A percentile compares a stretch with the other conserved stretches of the same genome.
Evolutionary conservation across 2,113 vertebrate species (phyloP).

Genomic region (Mormoops blainvillei): DNA sequence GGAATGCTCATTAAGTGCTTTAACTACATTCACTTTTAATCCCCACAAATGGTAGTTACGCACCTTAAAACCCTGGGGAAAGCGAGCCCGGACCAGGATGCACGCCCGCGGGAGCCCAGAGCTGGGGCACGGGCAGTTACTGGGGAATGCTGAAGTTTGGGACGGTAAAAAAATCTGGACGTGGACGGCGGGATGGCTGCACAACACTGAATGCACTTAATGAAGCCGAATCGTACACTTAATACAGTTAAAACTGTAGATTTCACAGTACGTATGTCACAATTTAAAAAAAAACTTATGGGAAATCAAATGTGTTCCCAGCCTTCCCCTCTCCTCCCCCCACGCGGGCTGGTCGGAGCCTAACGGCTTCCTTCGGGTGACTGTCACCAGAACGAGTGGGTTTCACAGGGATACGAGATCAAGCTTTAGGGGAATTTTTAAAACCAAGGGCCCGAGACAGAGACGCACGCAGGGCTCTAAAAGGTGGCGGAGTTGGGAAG

Average conservation of each 20-base stretch:
- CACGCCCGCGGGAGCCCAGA: neutral
- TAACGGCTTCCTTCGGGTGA: neutral
- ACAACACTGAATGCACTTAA: neutral
- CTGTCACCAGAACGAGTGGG: neutral
- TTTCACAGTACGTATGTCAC: neutral
- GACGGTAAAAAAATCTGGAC: neutral
- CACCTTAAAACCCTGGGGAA: neutral
- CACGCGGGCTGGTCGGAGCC: neutral
- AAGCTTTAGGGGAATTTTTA: neutral
- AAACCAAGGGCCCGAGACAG: neutral
- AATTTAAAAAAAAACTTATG: neutral
- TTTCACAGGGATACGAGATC: neutral
- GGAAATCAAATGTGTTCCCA: neutral
- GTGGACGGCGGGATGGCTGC: neutral
- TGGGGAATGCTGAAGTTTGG: neutral
- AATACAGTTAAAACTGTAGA: neutral
- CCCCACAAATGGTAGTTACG: neutral
- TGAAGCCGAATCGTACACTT: neutral
- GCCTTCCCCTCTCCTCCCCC: neutral
- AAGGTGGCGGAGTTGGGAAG: neutral
- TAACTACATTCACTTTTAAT: neutral
- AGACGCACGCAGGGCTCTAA: neutral
- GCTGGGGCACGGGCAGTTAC: neutral
- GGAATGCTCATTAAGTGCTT: neutral
- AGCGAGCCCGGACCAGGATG: neutral